Percentiles rank a stretch among this genome's conserved stretches.
phyloP scores from a whole-genome alignment of 92 coral and sea anemone species.

The Muricea muricata region DNA sequence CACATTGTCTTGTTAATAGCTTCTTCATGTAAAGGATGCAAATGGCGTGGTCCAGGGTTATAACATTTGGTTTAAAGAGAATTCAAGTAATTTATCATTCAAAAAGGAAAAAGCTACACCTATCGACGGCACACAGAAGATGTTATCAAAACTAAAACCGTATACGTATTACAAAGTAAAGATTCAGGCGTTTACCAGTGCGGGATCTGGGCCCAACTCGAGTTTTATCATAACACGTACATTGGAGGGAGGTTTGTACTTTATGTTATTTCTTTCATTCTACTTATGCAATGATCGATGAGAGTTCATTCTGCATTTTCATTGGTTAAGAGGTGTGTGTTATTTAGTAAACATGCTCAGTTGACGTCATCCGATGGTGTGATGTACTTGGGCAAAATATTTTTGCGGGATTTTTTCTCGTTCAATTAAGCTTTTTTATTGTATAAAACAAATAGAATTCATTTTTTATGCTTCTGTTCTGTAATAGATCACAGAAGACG shows the following conservation, averaged over 20 bases:
- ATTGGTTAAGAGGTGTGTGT: too few relatives aligned
- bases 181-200: conserved; percentile 89
- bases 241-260: conserved; percentile 83
- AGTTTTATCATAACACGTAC: conserved; percentile 44
- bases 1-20: conserved; percentile 57
- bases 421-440: too few relatives aligned
- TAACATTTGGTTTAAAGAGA: conserved; percentile 67
- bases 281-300: too few relatives aligned
- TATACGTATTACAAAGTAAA: conserved; percentile 70
- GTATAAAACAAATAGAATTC: too few relatives aligned
- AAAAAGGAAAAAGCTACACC: conserved; percentile 68
- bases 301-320: too few relatives aligned
- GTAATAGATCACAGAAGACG: too few relatives aligned
- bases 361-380: too few relatives aligned
- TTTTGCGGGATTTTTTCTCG: too few relatives aligned
- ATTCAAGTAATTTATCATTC: conserved; percentile 56
- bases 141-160: conserved; percentile 64
- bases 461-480: too few relatives aligned
- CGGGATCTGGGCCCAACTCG: conserved; percentile 80
- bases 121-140: conserved; percentile 66
- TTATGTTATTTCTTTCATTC: background rate
- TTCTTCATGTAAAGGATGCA: conserved; percentile 69
- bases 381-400: too few relatives aligned
- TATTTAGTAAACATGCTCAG: too few relatives aligned
- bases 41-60: conserved; percentile 88